Percentiles rank a stretch among this genome's conserved stretches.
phyloP scores from a whole-genome alignment of 2,113 vertebrate species.

The Sorex fumeus region DNA sequence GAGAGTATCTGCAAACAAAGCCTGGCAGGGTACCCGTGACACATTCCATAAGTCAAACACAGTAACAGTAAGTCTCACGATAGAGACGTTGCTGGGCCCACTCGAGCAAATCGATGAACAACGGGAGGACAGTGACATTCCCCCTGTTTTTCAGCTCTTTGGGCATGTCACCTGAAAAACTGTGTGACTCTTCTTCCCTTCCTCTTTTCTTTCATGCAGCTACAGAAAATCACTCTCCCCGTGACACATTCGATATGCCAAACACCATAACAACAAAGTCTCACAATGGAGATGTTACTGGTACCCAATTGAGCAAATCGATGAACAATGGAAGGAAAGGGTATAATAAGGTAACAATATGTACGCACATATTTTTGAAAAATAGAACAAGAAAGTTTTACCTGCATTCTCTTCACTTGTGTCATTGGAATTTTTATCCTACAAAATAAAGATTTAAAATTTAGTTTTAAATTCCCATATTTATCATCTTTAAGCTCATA shows the following conservation, averaged over 20 bases:
- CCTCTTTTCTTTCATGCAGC: slow-evolving; percentile 92
- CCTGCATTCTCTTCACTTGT: slow-evolving; percentile 86
- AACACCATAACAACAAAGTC: too few relatives aligned
- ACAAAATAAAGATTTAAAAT: slow-evolving; percentile 77
- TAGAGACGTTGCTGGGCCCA: too few relatives aligned
- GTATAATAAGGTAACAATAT: background rate
- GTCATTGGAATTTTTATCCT: slow-evolving; percentile 86
- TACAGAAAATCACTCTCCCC: slow-evolving; percentile 19
- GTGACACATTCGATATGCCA: too few relatives aligned
- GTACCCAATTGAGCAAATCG: too few relatives aligned
- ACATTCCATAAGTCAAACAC: too few relatives aligned
- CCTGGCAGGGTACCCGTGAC: too few relatives aligned
- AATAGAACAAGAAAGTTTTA: slow-evolving; percentile 72
- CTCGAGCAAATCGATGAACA: too few relatives aligned
- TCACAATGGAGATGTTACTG: too few relatives aligned
- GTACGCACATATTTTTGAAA: slow-evolving; percentile 54
- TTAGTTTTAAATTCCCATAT: slow-evolving; percentile 48
- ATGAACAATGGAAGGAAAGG: too few relatives aligned
- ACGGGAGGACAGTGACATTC: too few relatives aligned
- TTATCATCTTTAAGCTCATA: slow-evolving; percentile 14
- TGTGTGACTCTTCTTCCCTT: slow-evolving; percentile 94
- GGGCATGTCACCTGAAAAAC: slow-evolving; percentile 96
- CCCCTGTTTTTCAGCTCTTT: slow-evolving; percentile 93
- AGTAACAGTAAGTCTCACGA: too few relatives aligned
- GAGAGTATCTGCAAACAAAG: too few relatives aligned